Percentiles rank a stretch among this genome's conserved stretches.
phyloP scores from a whole-genome alignment of 2,888 invertebrate species.

The Eledone cirrhosa region DNA sequence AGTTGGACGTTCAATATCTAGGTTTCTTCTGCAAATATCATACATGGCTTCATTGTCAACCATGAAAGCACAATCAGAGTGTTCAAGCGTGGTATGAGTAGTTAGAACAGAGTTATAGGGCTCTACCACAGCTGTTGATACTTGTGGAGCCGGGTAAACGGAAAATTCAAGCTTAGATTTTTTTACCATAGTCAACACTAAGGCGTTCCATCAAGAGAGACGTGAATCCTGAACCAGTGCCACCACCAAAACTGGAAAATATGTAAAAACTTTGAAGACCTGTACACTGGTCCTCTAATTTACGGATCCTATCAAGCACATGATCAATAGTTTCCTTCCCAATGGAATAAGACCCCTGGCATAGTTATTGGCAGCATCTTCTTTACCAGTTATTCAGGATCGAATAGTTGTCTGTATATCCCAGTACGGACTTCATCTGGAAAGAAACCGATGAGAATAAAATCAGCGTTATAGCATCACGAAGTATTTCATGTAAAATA shows the following conservation, averaged over 20 bases:
- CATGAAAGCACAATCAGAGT: conserved; percentile 96
- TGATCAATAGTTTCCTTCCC: conserved; percentile 80
- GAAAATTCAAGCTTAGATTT: conserved; percentile 88
- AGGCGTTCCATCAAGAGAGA: conserved; percentile 85
- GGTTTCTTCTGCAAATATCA: conserved; percentile 77
- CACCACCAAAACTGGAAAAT: conserved; percentile 16
- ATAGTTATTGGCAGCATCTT: conserved; percentile 97
- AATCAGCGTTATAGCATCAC: too few relatives aligned
- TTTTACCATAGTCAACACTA: conserved; percentile 78
- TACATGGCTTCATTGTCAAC: conserved; percentile 75
- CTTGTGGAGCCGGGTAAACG: conserved; percentile 87
- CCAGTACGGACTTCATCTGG: conserved; percentile 67
- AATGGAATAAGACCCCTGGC: conserved; percentile 96
- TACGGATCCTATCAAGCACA: conserved; percentile 79
- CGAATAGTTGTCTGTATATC: conserved; percentile 89
- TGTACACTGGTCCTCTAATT: conserved; percentile 47
- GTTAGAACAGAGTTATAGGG: conserved; percentile 95
- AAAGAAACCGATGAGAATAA: too few relatives aligned
- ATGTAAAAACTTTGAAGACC: conserved; percentile 54
- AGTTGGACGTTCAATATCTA: conserved; percentile 84
- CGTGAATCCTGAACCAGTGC: conserved; percentile 75
- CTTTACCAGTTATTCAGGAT: conserved; percentile 96
- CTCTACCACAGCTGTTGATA: conserved; percentile 90
- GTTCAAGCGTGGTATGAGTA: conserved; percentile 90
- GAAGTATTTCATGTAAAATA: too few relatives aligned